Evolutionary conservation across 2,888 invertebrate species (phyloP), one percentile per base, ranked within the genome.

Genomic region (Agapostemon virescens): DNA sequence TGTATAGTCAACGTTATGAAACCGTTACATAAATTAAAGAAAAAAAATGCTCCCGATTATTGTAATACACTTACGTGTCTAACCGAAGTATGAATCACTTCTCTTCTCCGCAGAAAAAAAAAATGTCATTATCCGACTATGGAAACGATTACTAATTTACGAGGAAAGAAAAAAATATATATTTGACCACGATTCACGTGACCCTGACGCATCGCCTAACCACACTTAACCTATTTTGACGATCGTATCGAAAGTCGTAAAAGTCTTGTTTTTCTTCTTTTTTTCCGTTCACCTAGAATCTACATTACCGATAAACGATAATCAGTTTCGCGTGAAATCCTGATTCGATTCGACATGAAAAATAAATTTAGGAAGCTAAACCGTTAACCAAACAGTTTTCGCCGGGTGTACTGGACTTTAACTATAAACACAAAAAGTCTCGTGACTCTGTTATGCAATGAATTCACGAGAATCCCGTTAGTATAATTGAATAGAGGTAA

Each of bases 401-500:
- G 33, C 55, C 52, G 66, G 40, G 52, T 42, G 58, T 17, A 11
- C 36, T 40, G 26, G 45, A 49, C 72, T 38, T 63, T 15, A n/a
- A 13, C 15, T 30, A 40, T 38, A 69, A 75, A 76, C 63, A 74
- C 26, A 69, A 66, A 74, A 55, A 77, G 67, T 73, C 64, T 66
- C 49, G 76, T 73, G 49, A 73, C 76, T 81, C 67, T 70, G 81
- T 88, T 88, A 82, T 84, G 84, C 79, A 88, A 88, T 77, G 73
- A 86, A 85, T 85, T 88, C 75, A 77, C 72, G 74, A 69, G 77
- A 86, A 89, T 89, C 88, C 84, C 80, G 84, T 89, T 89, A 89
- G 84, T 74, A 58, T 87, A 86, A 89, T 89, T 85, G 81, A 88
- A 89, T 89, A 87, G 79, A 83, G 77, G 74, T 89, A 89, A 89